phyloP scores from a whole-genome alignment of 2,797 vertebrate genomes.

The Gymnodraco acuticeps region DNA sequence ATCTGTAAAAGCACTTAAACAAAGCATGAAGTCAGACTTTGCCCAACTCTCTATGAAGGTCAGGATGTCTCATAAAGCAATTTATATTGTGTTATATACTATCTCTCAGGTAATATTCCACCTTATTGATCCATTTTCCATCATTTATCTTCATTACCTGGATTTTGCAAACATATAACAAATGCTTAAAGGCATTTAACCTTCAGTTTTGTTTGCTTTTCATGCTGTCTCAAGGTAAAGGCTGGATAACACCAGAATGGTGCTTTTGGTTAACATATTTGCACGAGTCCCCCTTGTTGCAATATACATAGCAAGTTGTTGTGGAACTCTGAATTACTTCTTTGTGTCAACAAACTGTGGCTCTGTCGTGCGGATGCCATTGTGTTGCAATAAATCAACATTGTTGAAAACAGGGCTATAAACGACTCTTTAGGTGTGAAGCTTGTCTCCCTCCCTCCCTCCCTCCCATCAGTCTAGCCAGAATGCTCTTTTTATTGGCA shows the following conservation, averaged over 20 bases:
- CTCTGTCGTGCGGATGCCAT: slow-evolving; percentile 37
- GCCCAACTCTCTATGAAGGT: slow-evolving; percentile 43
- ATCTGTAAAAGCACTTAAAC: slow-evolving; percentile 43
- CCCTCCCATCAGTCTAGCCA: slow-evolving; percentile 26
- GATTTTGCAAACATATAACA: slow-evolving; percentile 66
- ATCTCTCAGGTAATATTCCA: slow-evolving; percentile 23
- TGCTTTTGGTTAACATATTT: slow-evolving; percentile 48
- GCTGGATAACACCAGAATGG: slow-evolving; percentile 39
- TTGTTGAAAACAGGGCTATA: slow-evolving; percentile 61
- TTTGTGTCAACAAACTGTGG: slow-evolving; percentile 67
- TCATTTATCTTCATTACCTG: slow-evolving; percentile 61
- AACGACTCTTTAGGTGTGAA: slow-evolving; percentile 50
- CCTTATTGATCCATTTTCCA: slow-evolving; percentile 47
- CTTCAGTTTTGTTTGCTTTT: slow-evolving; percentile 53
- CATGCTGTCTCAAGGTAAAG: slow-evolving; percentile 27
- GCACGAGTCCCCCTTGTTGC: slow-evolving; percentile 42
- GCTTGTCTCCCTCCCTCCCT: slow-evolving; percentile 28
- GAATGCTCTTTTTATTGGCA: slow-evolving; percentile 56
- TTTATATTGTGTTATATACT: slow-evolving; percentile 35
- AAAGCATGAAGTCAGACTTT: slow-evolving; percentile 38
- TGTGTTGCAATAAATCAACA: slow-evolving; percentile 52
- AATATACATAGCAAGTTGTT: slow-evolving; percentile 71
- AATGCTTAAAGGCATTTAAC: slow-evolving; percentile 64
- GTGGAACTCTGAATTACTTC: slow-evolving; percentile 51
- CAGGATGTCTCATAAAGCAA: slow-evolving; percentile 24